phyloP scores from a whole-genome alignment of 2,888 invertebrate species.

The Agelastica alni region DNA sequence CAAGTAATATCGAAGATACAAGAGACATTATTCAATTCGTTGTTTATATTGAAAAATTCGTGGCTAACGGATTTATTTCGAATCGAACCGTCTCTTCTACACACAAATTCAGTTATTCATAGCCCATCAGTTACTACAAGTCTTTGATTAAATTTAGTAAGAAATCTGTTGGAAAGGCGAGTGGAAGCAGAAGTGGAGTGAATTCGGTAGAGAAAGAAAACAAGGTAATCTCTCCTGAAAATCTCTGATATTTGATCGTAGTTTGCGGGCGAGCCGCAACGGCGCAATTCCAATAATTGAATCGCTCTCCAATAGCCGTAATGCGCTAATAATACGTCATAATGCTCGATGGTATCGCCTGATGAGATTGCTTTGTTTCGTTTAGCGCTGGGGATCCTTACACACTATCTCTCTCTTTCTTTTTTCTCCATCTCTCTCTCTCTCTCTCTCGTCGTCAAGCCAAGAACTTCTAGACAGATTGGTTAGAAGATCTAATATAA shows the following conservation, averaged over 20 bases:
- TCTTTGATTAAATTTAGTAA: slow-evolving; percentile 39
- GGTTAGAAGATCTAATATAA: slow-evolving; percentile 13
- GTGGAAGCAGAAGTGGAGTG: slow-evolving; percentile 20
- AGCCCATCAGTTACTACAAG: slow-evolving; percentile 28
- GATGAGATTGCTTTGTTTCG: slow-evolving; percentile 60
- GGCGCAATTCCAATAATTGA: slow-evolving; percentile 60
- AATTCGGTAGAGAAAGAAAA: slow-evolving; percentile 38
- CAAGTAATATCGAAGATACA: too few species aligned
- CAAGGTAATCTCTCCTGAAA: slow-evolving; percentile 41
- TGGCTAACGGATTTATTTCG: slow-evolving; percentile 5
- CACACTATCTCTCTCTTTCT: neutral
- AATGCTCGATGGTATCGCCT: slow-evolving; percentile 58
- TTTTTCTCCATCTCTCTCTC: neutral
- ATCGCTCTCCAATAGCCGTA: slow-evolving; percentile 60
- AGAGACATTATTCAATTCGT: too few species aligned
- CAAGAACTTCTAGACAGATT: slow-evolving; percentile 16
- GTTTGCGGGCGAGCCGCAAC: slow-evolving; percentile 54
- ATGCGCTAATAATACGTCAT: slow-evolving; percentile 61
- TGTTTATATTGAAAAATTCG: too few species aligned
- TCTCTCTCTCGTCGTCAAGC: slow-evolving; percentile 11
- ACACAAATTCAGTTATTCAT: slow-evolving; percentile 13
- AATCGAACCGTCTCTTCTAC: neutral
- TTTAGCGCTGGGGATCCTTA: slow-evolving; percentile 24
- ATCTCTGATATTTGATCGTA: slow-evolving; percentile 52
- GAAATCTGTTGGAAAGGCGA: slow-evolving; percentile 30